Conservation (phyloP, 2,797 vertebrate species). For the Gambusia yucatana region DNA sequence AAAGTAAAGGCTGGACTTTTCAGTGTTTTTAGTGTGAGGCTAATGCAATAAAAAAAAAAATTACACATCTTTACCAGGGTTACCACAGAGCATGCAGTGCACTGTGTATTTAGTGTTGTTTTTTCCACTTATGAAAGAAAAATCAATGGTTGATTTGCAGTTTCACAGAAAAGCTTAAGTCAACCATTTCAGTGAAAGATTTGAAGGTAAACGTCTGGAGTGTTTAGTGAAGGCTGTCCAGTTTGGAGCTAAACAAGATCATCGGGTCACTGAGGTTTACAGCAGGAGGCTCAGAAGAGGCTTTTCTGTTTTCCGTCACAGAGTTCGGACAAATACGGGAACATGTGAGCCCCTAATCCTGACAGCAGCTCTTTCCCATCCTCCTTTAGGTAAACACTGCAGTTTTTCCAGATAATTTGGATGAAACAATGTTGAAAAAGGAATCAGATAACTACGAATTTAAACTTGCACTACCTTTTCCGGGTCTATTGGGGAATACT, state of each 20-base stretch:
- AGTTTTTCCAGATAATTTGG: background rate
- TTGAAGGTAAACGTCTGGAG: background rate
- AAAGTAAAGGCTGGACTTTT: background rate
- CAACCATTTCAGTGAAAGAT: background rate
- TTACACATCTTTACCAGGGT: no score
- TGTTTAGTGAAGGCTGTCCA: background rate
- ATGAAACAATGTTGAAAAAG: background rate
- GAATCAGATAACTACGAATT: background rate
- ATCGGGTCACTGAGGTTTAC: background rate
- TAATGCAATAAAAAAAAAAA: background rate
- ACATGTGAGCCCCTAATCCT: background rate
- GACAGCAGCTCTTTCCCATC: conserved; percentile 4
- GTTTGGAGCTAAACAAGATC: conserved; percentile 1
- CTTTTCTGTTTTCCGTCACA: conserved; percentile 1
- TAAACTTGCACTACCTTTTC: background rate
- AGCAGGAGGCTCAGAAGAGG: background rate
- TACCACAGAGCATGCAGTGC: background rate
- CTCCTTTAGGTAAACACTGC: background rate
- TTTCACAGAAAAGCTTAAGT: background rate
- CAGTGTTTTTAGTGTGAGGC: background rate
- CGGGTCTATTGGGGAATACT: background rate
- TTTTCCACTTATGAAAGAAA: background rate
- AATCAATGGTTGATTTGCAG: background rate
- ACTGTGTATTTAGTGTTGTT: background rate
- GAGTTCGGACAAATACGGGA: background rate